Evolutionary conservation across 2,113 vertebrate genomes (phyloP), one percentile per base, ranked within the genome.

Genomic region (Tachuris rubrigastra): DNA sequence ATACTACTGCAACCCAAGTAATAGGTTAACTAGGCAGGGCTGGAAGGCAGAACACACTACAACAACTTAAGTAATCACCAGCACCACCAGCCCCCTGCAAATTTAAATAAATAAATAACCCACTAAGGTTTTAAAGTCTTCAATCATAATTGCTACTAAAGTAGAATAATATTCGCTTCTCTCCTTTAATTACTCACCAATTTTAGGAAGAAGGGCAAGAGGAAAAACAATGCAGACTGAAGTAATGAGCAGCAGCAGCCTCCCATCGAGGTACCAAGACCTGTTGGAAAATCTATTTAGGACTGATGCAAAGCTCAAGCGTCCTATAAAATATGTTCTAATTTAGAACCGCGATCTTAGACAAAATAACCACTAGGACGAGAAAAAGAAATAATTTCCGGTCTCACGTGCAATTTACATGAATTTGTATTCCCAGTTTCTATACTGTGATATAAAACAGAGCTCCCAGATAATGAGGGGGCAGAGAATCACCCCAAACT

Each of bases 231-330:
- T 84, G 93, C 98, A 98, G 83, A 99, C 74, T 46, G 98, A 98
- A 88, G 98, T 95, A n/a, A 99, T 82, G 87, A 99, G 96, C 17
- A 99, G 95, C 46, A 99, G 97, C 79, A 97, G 77, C 35, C 97
- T 97, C 69, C 99, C 99, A 90, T 99, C 97, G 11, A 99, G 98
- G 96, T 99, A 99, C 99, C 99, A 99, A 77, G 97, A 96, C 89
- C 98, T 98, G 90, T 90, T 79, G 89, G 91, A 69, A 95, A 94
- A 97, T 49, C n/a, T 37, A n/a, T 31, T 76, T 87, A 63, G 18
- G n/a, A 71, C 10, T 78, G 75, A 95, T 30, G 15, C 5, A 50
- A 50, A 87, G 19, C 50, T 78, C 46, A 39, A 21, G 49, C 69
- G 46, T 42, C 31, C 50, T 42, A 75, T 77, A 85, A 55, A 33